A percentile compares a stretch with the other conserved stretches of the same genome.
These are phyloP conservation scores for Poecilus cupreus DNA, from an alignment of 2,888 invertebrate genomes.

Conservation along the genomic window DNA sequence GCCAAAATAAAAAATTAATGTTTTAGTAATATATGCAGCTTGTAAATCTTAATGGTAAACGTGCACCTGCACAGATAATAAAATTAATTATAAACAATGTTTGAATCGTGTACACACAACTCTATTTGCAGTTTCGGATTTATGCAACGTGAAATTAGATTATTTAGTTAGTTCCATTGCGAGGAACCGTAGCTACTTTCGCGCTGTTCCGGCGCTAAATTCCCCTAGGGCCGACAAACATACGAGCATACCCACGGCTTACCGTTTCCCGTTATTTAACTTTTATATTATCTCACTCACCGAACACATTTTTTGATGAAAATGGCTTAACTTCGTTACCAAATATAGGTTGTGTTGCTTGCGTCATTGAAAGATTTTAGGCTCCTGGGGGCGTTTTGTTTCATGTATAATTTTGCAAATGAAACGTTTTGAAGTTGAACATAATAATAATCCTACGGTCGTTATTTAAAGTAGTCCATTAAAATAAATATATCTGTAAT, in stretches of 20 bases:
- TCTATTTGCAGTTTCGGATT: not conserved
- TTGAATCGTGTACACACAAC: no score
- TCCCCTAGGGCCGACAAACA: not conserved
- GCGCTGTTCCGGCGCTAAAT: not conserved
- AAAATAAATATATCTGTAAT: no score
- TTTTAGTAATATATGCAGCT: no score
- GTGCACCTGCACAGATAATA: no score
- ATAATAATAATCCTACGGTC: not conserved
- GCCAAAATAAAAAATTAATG: no score
- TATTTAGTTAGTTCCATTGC: slow-evolving; percentile 42
- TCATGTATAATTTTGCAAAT: not conserved
- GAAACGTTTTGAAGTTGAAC: not conserved
- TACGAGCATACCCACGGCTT: not conserved
- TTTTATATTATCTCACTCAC: slow-evolving; percentile 27
- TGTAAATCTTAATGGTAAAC: no score
- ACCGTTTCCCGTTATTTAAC: not conserved
- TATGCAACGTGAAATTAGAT: slow-evolving; percentile 51
- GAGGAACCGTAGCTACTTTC: slow-evolving; percentile 18
- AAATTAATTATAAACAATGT: no score
- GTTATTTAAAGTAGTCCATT: no score
- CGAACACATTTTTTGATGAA: slow-evolving; percentile 10
- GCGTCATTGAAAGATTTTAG: not conserved
- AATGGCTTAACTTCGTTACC: slow-evolving; percentile 9
- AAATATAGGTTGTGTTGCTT: slow-evolving; percentile 18
- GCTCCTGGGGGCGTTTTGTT: not conserved